Base-by-base conservation (phyloP, 2,888 invertebrate genomes). In the Thymelicus acteon region DNA sequence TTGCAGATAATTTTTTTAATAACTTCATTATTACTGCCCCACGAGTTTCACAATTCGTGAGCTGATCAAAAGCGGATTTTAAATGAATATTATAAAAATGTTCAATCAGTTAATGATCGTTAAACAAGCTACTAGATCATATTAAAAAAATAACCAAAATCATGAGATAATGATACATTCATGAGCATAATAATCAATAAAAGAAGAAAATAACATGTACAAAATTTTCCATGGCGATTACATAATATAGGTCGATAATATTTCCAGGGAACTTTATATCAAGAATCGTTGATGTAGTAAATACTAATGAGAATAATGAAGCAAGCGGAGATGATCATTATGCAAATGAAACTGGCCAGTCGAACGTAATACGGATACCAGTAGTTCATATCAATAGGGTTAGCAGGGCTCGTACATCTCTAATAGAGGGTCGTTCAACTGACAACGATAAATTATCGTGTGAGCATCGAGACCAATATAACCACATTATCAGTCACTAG, bases 341-440 rank as follows among this genome's bases (percentile, higher is more conserved):
- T 88, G 88, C 84, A 86, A 89, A 89, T 86, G 82, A 81, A 82
- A 81, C 81, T 76, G 82, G 80, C 81, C 78, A 81, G 82, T 76
- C 75, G 78, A 73, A 76, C 68, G 65, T 77, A 77, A 76, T 77
- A 77, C 77, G 80, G 80, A 76, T 80, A 77, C 78, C 79, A 77
- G 83, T 86, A 77, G 83, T 87, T 85, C 83, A 86, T 87, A 85
- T 87, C 84, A 87, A 88, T 86, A 87, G 84, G 86, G 83, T 82
- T 86, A 86, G 84, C 85, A 85, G 63, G 85, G 83, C 79, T 80
- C 82, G 71, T 48, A 65, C 39, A 60, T 72, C 77, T 81, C 83
- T 89, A 89, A 90, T 90, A 87, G 86, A 82, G 79, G 88, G 85
- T 84, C 88, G 78, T 85, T 82, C 85, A 90, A 87, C 89, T 76